These are phyloP conservation scores for Orthonevra nobilis DNA, from an alignment of 2,888 invertebrate species.

Conservation along the genomic window DNA sequence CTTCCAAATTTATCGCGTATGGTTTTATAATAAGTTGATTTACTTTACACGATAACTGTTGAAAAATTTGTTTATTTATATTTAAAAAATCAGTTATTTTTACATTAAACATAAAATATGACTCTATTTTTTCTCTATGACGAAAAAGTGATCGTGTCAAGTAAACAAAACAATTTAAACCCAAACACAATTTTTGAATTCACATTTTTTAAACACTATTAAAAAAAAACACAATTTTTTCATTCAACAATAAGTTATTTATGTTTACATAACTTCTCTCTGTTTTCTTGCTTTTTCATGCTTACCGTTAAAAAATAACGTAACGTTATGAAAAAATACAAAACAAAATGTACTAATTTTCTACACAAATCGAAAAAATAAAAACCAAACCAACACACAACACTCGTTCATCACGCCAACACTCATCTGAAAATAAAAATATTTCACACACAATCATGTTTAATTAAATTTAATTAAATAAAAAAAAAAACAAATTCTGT, in stretches of 20 bases:
- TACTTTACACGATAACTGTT: constrained; percentile 8
- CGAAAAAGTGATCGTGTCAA: constrained; percentile 2
- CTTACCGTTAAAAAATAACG: constrained; percentile 69
- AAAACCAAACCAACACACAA: constrained; percentile 71
- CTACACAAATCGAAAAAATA: constrained; percentile 54
- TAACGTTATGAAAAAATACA: constrained; percentile 69
- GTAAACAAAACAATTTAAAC: constrained; percentile 4
- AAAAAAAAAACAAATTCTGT: constrained; percentile 80
- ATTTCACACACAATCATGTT: constrained; percentile 71
- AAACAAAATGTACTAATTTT: constrained; percentile 72
- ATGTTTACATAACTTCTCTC: constrained; percentile 62
- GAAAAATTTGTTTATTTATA: neutral
- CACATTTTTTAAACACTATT: constrained; percentile 14
- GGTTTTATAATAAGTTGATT: neutral
- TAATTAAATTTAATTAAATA: too few relatives aligned
- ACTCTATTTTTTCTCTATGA: too few relatives aligned
- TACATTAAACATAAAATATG: neutral
- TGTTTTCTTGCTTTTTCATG: constrained; percentile 70
- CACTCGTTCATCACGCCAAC: constrained; percentile 67
- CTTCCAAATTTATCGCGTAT: constrained; percentile 3
- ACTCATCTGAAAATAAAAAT: constrained; percentile 63
- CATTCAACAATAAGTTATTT: constrained; percentile 56
- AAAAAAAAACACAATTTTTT: constrained; percentile 6
- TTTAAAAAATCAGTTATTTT: neutral
- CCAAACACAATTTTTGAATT: constrained; percentile 13